Base-by-base conservation (phyloP, 2,113 vertebrate species). In the Rhinolophus ferrumequinum region DNA sequence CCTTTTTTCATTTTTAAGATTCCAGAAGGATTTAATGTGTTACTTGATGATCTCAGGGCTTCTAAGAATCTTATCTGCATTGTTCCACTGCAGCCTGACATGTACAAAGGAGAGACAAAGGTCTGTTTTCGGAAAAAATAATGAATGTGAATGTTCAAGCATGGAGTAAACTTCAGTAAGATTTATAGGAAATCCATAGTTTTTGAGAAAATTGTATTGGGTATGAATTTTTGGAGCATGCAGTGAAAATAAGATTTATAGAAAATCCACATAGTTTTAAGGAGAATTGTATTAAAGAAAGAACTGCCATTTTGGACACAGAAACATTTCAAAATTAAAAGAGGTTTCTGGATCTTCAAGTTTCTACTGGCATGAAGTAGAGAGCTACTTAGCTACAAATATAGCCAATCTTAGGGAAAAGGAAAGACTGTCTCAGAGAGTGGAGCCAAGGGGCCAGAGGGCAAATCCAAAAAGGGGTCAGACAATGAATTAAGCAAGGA, bases 221-320 rank as follows among this genome's bases (percentile, higher is more conserved):
- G 13, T 60, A 47, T 85, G 14, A 62, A 86, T 86, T 81, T 44
- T 86, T 92, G 80, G 33, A 85, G 3, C 79, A 80, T 3, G 1
- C 9, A 85, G 15, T 41, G 35, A 86, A 93, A 72, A 0, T 85
- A 94, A 90, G 9, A 82, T 24, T 77, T 41, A 90, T 28, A 81
- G 80, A 82, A 81, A 90, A 86, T 58, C 35, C 28, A 72, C 60
- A 50, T n/a, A 18, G 15, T 77, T 90, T 96, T 92, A 47, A 97
- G 70, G 52, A 60, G 54, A 81, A 67, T 81, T 76, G 16, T 90
- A 76, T 84, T 52, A 83, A 60, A 69, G 41, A 75, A 77, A 85
- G 19, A 85, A 62, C 41, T 44, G 24, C 28, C 33, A 86, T 62
- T 21, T 76, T 82, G 47, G 22, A 94, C 21, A 88, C 15, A 75